phyloP scores from a whole-genome alignment of 2,113 vertebrate genomes.

The Ovis canadensis region DNA sequence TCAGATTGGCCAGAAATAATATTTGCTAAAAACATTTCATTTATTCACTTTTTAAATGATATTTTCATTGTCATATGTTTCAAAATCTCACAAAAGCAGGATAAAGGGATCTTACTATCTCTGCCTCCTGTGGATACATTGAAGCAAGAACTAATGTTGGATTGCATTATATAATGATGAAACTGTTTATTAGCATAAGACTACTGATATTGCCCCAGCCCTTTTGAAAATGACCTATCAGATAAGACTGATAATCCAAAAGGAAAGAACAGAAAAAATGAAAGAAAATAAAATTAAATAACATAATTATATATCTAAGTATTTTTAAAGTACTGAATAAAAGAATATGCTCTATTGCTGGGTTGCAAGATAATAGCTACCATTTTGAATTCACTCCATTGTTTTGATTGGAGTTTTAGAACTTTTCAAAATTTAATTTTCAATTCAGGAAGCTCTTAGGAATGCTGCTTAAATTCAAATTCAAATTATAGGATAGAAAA shows the following conservation, averaged over 20 bases:
- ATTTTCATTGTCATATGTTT: neutral
- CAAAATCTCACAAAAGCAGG: neutral
- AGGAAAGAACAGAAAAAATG: neutral
- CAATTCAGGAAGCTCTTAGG: neutral
- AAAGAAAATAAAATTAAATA: neutral
- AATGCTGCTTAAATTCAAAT: constrained; percentile 9
- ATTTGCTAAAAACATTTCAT: neutral
- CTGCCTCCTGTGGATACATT: neutral
- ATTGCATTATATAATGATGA: neutral
- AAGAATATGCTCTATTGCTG: neutral
- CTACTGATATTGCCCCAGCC: neutral
- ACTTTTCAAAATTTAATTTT: neutral
- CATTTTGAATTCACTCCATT: neutral
- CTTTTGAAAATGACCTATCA: neutral
- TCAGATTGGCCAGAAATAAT: neutral
- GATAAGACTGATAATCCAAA: neutral
- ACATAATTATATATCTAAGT: neutral
- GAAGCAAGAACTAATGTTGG: neutral
- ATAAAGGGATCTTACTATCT: neutral
- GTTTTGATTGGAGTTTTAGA: neutral
- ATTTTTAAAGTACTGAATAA: neutral
- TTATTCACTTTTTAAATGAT: neutral
- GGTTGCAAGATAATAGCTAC: neutral
- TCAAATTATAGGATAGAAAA: neutral
- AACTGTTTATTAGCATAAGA: neutral